Conservation (phyloP, 2,113 vertebrate genomes). For the Fulica atra region DNA sequence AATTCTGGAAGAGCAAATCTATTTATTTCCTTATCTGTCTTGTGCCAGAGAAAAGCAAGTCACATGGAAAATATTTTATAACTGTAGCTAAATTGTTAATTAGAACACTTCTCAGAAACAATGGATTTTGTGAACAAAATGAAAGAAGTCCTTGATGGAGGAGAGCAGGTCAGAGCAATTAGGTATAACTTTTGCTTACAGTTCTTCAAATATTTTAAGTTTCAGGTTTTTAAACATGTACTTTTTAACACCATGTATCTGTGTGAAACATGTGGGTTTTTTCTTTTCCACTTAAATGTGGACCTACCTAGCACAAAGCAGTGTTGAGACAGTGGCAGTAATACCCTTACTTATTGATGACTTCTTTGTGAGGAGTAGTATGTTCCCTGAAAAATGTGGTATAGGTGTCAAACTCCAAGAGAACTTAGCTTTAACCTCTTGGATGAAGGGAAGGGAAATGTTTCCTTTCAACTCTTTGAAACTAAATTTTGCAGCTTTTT, state of each 20-base stretch:
- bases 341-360: neutral
- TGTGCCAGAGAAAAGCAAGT: conserved; percentile 25
- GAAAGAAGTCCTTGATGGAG: neutral
- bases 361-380: neutral
- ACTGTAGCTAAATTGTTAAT: conserved; percentile 30
- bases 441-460: neutral
- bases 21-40: conserved; percentile 50
- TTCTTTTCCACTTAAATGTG: neutral
- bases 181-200: neutral
- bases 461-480: neutral
- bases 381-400: neutral
- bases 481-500: neutral
- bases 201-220: neutral
- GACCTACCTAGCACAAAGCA: neutral
- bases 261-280: neutral
- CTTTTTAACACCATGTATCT: neutral
- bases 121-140: neutral
- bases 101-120: conserved; percentile 15
- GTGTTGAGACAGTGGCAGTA: neutral
- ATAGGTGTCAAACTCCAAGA: neutral
- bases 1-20: neutral
- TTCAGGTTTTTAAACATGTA: fast-evolving
- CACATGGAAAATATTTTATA: conserved; percentile 22
- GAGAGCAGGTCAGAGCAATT: neutral
- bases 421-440: neutral